These are phyloP conservation scores for Dione juno DNA, from an alignment of 2,888 invertebrate genomes.

Conservation along the genomic window DNA sequence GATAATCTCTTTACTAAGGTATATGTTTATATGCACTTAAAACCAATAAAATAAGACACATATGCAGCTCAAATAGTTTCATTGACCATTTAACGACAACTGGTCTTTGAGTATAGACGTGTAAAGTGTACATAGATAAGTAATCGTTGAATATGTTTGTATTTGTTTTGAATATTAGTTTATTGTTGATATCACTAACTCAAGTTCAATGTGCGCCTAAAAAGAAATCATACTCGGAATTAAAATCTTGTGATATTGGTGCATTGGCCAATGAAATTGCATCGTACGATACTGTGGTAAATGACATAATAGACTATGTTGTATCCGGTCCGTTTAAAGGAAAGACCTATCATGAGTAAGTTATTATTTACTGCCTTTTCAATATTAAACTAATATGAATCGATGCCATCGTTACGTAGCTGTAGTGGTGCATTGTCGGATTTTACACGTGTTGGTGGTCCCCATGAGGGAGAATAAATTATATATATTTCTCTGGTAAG, in stretches of 20 bases:
- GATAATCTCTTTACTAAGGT: not conserved
- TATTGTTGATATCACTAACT: constrained; percentile 41
- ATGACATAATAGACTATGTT: constrained; percentile 78
- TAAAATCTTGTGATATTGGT: constrained; percentile 56
- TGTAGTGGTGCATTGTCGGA: too few species aligned
- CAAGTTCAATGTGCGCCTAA: constrained; percentile 48
- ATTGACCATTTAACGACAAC: constrained; percentile 29
- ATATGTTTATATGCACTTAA: not conserved
- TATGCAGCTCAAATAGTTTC: not conserved
- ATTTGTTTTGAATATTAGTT: constrained; percentile 31
- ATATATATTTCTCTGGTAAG: too few species aligned
- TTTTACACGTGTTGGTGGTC: too few species aligned
- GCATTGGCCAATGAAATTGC: constrained; percentile 81
- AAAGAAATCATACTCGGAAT: constrained; percentile 50
- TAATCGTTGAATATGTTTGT: constrained; percentile 35
- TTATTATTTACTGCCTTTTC: too few species aligned
- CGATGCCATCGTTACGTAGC: too few species aligned
- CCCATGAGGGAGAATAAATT: too few species aligned
- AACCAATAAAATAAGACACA: not conserved
- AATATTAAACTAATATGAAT: too few species aligned
- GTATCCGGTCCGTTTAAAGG: constrained; percentile 81
- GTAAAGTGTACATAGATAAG: constrained; percentile 15
- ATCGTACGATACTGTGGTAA: constrained; percentile 79
- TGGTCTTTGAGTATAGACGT: constrained; percentile 37
- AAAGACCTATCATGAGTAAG: constrained; percentile 82